These are phyloP conservation scores for Delphinapterus leucas DNA, from an alignment of 2,113 vertebrate species.

Conservation along the genomic window DNA sequence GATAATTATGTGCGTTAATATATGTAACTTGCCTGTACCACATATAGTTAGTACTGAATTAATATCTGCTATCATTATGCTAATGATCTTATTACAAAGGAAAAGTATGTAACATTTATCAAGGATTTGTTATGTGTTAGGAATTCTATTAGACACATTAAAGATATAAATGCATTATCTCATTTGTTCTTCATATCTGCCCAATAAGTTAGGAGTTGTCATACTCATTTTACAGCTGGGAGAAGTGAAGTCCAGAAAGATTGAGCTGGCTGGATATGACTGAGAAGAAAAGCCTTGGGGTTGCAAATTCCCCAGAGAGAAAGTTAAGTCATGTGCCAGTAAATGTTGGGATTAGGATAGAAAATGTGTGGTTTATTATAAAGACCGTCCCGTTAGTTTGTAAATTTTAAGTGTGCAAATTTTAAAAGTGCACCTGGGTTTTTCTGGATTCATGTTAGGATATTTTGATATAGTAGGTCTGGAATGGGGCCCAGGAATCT, in stretches of 20 bases:
- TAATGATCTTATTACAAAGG: neutral
- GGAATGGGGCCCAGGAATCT: neutral
- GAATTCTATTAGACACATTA: neutral
- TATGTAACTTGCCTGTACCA: neutral
- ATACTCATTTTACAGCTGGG: neutral
- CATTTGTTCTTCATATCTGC: neutral
- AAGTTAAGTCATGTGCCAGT: neutral
- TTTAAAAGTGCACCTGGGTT: neutral
- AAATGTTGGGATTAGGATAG: neutral
- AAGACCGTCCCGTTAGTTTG: neutral
- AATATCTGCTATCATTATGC: neutral
- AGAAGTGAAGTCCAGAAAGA: neutral
- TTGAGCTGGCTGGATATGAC: neutral
- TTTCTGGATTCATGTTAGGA: neutral
- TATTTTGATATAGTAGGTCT: neutral
- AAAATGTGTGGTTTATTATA: neutral
- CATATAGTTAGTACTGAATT: neutral
- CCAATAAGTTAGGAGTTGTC: neutral
- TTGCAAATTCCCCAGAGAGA: neutral
- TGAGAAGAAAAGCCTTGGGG: neutral
- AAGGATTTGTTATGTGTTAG: neutral
- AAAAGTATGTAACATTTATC: neutral
- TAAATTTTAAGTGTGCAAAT: neutral
- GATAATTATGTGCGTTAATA: neutral
- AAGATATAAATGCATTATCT: neutral